phyloP scores from a whole-genome alignment of 2,888 invertebrate species.

The Diarsia dahlii region DNA sequence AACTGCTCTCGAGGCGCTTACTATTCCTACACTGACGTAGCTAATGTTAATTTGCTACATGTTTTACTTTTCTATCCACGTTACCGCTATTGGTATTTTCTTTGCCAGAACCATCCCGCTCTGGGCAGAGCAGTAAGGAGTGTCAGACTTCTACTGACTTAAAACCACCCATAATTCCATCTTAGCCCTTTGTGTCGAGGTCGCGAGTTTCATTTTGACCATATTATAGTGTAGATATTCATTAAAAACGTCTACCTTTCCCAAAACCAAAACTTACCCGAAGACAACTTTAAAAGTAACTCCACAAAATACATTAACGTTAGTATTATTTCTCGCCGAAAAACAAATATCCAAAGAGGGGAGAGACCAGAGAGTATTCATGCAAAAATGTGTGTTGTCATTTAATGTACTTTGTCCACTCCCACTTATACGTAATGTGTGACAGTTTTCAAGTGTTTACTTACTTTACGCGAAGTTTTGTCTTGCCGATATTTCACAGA shows the following conservation, averaged over 20 bases:
- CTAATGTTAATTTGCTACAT: neutral
- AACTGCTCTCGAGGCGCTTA: accelerated
- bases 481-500: conserved; percentile 25
- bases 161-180: no score
- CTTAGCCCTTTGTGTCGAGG: no score
- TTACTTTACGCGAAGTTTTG: conserved; percentile 29
- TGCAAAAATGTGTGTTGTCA: conserved; percentile 77
- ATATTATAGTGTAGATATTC: neutral
- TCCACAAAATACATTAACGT: conserved; percentile 20
- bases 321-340: conserved; percentile 51
- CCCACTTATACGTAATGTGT: conserved; percentile 48
- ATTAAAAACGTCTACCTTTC: neutral
- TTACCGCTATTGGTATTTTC: neutral
- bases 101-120: neutral
- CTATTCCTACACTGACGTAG: neutral
- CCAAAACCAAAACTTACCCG: neutral
- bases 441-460: conserved; percentile 55
- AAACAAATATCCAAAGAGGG: conserved; percentile 53
- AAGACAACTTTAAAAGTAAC: conserved; percentile 24
- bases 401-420: conserved; percentile 74
- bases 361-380: conserved; percentile 64
- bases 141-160: no score
- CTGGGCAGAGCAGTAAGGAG: neutral
- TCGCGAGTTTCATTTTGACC: neutral
- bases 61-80: neutral